Conservation (phyloP, 2,113 vertebrate species). For the Heterocephalus glaber region DNA sequence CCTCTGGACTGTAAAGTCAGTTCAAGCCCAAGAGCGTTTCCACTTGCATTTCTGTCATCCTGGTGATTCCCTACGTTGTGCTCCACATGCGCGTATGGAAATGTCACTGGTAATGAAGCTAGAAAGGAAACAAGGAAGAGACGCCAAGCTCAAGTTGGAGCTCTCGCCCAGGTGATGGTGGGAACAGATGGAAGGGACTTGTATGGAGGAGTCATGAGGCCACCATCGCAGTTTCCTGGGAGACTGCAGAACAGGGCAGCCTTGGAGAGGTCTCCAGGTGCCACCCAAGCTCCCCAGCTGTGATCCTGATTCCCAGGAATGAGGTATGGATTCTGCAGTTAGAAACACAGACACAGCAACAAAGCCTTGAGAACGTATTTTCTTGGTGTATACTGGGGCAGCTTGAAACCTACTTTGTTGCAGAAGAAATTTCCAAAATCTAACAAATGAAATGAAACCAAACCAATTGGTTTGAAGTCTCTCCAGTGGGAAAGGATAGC, state of each 20-base stretch:
- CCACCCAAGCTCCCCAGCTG: fast-evolving
- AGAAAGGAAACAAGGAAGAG: not conserved
- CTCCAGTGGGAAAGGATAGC: conserved; percentile 41
- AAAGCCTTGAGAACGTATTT: not conserved
- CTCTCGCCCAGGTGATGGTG: conserved; percentile 50
- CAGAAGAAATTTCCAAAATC: conserved; percentile 57
- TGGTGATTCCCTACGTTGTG: conserved; percentile 18
- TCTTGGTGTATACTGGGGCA: conserved; percentile 26
- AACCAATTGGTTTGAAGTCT: conserved; percentile 54
- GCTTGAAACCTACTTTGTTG: conserved; percentile 53
- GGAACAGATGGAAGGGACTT: conserved; percentile 49
- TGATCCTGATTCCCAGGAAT: not conserved
- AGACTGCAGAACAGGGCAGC: not conserved
- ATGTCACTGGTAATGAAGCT: conserved; percentile 57
- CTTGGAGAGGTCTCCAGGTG: not conserved
- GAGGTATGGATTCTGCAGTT: too few relatives aligned
- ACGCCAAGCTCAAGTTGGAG: not conserved
- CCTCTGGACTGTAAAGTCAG: not conserved
- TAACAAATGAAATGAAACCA: conserved; percentile 58
- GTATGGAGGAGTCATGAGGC: not conserved
- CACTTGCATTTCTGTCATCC: not conserved
- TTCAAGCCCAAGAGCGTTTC: not conserved
- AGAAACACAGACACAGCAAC: not conserved
- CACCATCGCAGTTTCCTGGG: not conserved
- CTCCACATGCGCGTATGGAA: conserved; percentile 53